Evolutionary conservation across 2,888 invertebrate species (phyloP).

Genomic region (Caenorhabditis wallacei): DNA sequence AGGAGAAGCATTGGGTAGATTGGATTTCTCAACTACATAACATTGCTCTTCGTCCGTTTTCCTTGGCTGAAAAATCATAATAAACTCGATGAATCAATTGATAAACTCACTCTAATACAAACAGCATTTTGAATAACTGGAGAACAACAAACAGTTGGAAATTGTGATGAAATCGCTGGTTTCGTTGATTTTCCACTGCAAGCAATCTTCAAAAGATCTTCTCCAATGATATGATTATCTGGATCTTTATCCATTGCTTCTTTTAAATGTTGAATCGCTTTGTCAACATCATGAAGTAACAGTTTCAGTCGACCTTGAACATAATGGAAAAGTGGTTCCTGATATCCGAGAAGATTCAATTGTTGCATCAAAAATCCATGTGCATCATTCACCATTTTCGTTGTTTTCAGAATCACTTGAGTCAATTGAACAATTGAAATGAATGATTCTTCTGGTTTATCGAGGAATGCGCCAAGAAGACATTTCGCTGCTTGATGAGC

Average conservation of each 20-base stretch:
- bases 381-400: conserved; percentile 82
- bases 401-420: conserved; percentile 86
- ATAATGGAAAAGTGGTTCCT: conserved; percentile 68
- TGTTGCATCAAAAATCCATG: conserved; percentile 52
- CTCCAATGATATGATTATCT: conserved; percentile 55
- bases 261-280: conserved; percentile 69
- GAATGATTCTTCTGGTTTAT: conserved; percentile 85
- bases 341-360: conserved; percentile 47
- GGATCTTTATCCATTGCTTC: conserved; percentile 73
- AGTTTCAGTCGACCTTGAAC: conserved; percentile 69
- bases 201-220: conserved; percentile 72
- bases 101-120: conserved; percentile 57
- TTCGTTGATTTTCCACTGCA: conserved; percentile 76
- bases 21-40: conserved; percentile 63
- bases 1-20: conserved; percentile 19
- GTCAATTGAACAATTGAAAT: conserved; percentile 88
- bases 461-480: conserved; percentile 86
- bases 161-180: conserved; percentile 69
- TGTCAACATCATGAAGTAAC: conserved; percentile 67
- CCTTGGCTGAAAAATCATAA: conserved; percentile 35
- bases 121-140: conserved; percentile 71
- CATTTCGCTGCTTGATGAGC: conserved; percentile 88
- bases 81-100: not conserved
- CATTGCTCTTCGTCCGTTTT: conserved; percentile 60
- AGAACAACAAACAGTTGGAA: conserved; percentile 75